Evolutionary conservation across 2,797 vertebrate species (phyloP), one percentile per base, ranked within the genome.

Genomic region (Ispidina lecontei): DNA sequence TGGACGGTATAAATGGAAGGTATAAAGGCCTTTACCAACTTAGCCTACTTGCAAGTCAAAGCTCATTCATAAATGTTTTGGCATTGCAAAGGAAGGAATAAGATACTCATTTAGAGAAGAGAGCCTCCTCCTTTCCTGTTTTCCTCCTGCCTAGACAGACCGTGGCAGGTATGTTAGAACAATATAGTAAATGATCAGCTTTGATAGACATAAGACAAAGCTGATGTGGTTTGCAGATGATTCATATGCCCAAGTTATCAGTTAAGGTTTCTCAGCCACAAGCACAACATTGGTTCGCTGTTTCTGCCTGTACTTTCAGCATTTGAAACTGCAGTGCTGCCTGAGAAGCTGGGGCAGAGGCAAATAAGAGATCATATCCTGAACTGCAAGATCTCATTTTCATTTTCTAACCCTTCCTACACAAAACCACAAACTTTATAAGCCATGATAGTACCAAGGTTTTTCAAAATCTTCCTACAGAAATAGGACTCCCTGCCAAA

Each of bases 261-360:
- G 52, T 72, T 75, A 59, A 86, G 72, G 73, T 43, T 90, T 87
- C 90, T 78, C 81, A 90, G 68, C 83, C 64, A 63, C 2, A 0
- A 75, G 91, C 69, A 73, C 63, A 93, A 75, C 21, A 58, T n/a
- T 88, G 0, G 1, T 43, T 65, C 81, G 59, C 72, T 89, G 88
- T 68, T 88, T 75, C 86, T 94, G 23, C 88, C 47, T 6, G 44
- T 63, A 62, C 51, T 83, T 89, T 62, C 44, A 68, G 28, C 69
- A 35, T 56, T 84, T 88, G 90, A 90, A 95, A 91, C 84, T 84
- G 60, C 79, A 74, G 29, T 74, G 84, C 70, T 89, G 82, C 76
- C 71, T 46, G 41, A 2, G 69, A 69, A 88, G 62, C 51, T 82
- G 74, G 20, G 75, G 64, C 77, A 80, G 55, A 91, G 71, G 65